Evolutionary conservation across 2,888 invertebrate genomes (phyloP), one percentile per base, ranked within the genome.

Genomic region (Pheosia gnoma): DNA sequence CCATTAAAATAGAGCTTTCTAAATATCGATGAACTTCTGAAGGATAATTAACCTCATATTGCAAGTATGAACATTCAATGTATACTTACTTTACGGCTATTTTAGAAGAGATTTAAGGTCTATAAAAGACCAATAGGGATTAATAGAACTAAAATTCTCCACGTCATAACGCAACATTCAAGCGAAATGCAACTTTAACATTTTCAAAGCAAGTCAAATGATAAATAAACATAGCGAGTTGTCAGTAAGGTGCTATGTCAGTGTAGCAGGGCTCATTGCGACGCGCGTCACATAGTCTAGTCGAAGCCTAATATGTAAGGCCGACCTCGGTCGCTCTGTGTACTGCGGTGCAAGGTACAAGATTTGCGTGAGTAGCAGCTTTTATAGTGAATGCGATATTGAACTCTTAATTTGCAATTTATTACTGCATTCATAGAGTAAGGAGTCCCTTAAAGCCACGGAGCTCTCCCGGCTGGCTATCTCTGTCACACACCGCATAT

Each of bases 241-340:
- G 38, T 55, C 55, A 39, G 38, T 6, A 13, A 45, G 45, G 57
- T 57, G 45, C 45, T 36, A 11, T n/a, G 57, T 10, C 36, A 3
- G 45, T 57, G 57, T 10, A 57, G 43, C 41, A 45, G 57, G 57
- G 67, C 79, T 78, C 79, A 83, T 89, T 87, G 82, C 77, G 68
- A 88, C 81, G 80, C 90, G 76, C 77, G 81, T 85, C 90, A 84
- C 90, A 89, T 87, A 85, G 84, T 84, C 80, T 83, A 77, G 68
- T 78, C 82, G 76, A 76, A 71, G 74, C 91, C 91, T 89, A 91
- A 91, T 90, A 91, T 79, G 91, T 90, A 86, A 71, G 72, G 71
- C 54, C 82, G 90, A 85, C 90, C 91, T 90, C 90, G 88, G 80
- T 73, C 67, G 71, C 74, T 71, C 75, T 64, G 65, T 63, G 60